phyloP scores from a whole-genome alignment of 2,888 invertebrate genomes.

The Chromoteleia sp. region DNA sequence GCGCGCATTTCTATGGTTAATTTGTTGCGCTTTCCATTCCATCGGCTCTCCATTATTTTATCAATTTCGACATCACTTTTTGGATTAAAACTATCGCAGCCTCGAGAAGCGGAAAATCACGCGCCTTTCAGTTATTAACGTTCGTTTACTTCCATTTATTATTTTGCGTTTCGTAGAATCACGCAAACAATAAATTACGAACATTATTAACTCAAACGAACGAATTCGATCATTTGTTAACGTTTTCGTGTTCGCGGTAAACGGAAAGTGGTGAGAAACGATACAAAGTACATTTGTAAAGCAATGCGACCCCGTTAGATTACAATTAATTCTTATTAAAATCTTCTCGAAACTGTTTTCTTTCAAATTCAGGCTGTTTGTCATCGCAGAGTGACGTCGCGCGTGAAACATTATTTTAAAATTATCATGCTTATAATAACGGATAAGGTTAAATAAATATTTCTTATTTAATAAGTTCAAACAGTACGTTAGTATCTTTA shows the following conservation, averaged over 20 bases:
- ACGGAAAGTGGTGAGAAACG: background rate
- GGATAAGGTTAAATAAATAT: too few relatives aligned
- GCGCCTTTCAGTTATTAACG: slow-evolving; percentile 4
- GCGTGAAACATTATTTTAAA: too few relatives aligned
- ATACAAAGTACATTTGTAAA: background rate
- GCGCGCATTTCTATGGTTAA: slow-evolving; percentile 43
- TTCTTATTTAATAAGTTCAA: too few relatives aligned
- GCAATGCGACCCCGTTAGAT: too few relatives aligned
- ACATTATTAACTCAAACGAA: slow-evolving; percentile 10
- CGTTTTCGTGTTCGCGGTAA: background rate
- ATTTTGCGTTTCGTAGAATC: background rate
- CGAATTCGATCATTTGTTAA: background rate
- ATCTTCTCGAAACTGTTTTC: too few relatives aligned
- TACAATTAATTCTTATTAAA: too few relatives aligned
- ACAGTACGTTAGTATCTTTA: too few relatives aligned
- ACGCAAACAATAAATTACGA: slow-evolving; percentile 8
- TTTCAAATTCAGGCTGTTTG: too few relatives aligned
- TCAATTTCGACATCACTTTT: slow-evolving; percentile 44
- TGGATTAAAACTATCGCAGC: slow-evolving; percentile 3
- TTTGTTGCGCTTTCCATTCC: slow-evolving; percentile 54
- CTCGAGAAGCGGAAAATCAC: background rate
- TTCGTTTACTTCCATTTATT: slow-evolving; percentile 13
- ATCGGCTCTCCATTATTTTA: slow-evolving; percentile 14
- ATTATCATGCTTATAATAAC: too few relatives aligned
- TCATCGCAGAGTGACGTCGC: too few relatives aligned